phyloP scores from a whole-genome alignment of 1,140 invertebrate genomes.

The Sycobia sp. region DNA sequence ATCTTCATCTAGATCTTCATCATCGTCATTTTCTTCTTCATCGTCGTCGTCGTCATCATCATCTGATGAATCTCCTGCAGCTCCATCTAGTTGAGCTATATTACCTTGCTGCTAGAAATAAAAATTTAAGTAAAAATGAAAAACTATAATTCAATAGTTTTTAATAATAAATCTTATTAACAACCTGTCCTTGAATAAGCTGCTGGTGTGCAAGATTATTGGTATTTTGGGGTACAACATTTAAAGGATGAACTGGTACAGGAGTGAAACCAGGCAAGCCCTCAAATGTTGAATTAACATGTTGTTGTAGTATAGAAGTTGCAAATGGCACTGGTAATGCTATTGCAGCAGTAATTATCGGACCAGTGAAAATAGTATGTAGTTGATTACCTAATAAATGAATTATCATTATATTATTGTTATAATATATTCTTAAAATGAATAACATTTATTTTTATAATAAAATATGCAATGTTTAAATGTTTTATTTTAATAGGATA shows the following conservation, averaged over 20 bases:
- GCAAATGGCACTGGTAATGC: conserved; percentile 77
- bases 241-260: conserved; percentile 53
- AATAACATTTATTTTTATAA: too few species aligned
- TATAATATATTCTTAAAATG: too few species aligned
- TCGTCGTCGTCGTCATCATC: conserved; percentile 80
- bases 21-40: conserved; percentile 77
- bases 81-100: conserved; percentile 71
- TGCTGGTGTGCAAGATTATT: conserved; percentile 48
- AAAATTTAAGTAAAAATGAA: conserved; percentile 3
- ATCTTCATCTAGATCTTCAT: conserved; percentile 70
- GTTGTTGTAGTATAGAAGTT: conserved; percentile 80
- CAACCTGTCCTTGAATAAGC: conserved; percentile 46
- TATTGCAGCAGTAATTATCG: conserved; percentile 85
- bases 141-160: not conserved
- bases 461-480: too few species aligned
- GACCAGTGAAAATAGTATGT: conserved; percentile 75
- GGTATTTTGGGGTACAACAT: conserved; percentile 46
- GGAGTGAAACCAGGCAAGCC: conserved; percentile 59
- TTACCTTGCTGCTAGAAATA: conserved; percentile 47
- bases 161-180: not conserved
- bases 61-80: conserved; percentile 74
- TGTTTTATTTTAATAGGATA: too few species aligned
- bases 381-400: conserved; percentile 64
- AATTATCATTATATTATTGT: not conserved
- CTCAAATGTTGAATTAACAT: conserved; percentile 80